phyloP scores from a whole-genome alignment of 2,797 vertebrate genomes.

The Pelodytes ibericus region DNA sequence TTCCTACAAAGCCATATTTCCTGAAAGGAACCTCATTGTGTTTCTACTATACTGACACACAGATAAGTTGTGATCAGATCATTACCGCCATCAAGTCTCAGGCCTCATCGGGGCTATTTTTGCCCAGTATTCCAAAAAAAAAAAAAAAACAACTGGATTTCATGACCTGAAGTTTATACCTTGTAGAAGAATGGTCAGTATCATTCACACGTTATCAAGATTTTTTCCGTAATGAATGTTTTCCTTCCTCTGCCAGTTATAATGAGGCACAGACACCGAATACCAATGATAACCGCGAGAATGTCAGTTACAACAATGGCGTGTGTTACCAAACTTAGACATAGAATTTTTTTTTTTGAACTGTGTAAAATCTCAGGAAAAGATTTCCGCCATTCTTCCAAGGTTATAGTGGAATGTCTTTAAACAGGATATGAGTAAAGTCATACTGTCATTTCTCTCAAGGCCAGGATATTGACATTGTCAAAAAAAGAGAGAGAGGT shows the following conservation, averaged over 20 bases:
- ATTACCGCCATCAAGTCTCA: background rate
- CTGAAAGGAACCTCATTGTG: background rate
- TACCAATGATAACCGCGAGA: background rate
- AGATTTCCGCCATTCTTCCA: background rate
- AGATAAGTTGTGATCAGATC: background rate
- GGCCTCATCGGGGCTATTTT: background rate
- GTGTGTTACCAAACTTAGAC: background rate
- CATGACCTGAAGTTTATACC: too few relatives aligned
- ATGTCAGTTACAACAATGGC: background rate
- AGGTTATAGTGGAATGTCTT: background rate
- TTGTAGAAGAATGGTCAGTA: background rate
- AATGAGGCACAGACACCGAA: background rate
- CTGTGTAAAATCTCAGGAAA: background rate
- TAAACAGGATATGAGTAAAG: constrained; percentile 4
- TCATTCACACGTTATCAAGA: background rate
- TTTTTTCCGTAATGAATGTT: constrained; percentile 8
- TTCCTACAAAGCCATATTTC: background rate
- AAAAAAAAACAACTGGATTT: too few relatives aligned
- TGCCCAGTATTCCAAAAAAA: too few relatives aligned
- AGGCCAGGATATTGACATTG: background rate
- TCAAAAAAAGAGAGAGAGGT: background rate
- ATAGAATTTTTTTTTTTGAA: background rate
- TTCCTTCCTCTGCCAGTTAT: background rate
- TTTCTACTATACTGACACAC: background rate
- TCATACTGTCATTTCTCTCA: background rate